Conservation (phyloP, 2,888 invertebrate species). For the Luperina nickerlii region DNA sequence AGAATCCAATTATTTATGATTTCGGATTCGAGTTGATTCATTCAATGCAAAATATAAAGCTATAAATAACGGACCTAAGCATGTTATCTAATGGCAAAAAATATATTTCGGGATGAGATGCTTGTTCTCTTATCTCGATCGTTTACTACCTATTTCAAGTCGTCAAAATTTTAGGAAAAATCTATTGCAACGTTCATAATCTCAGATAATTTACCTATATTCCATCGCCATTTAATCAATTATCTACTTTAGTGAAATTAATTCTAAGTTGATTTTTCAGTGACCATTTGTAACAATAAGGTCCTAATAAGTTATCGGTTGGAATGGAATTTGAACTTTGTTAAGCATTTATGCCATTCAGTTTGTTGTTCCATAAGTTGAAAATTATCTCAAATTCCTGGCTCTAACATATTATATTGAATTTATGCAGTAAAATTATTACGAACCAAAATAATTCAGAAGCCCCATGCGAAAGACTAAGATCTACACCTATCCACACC, state of each 20-base stretch:
- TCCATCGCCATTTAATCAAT: neutral
- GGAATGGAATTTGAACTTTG: neutral
- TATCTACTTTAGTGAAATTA: neutral
- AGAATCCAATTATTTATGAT: slow-evolving; percentile 14
- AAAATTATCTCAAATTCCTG: neutral
- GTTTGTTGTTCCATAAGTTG: neutral
- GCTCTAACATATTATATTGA: neutral
- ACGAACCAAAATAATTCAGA: neutral
- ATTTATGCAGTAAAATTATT: neutral
- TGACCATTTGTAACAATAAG: neutral
- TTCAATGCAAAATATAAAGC: neutral
- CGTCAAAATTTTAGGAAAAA: neutral
- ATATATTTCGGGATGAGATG: neutral
- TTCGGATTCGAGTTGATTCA: neutral
- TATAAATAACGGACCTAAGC: neutral
- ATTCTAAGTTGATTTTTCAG: neutral
- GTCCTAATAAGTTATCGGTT: neutral
- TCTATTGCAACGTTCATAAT: neutral
- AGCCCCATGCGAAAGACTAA: slow-evolving; percentile 25
- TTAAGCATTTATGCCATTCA: neutral
- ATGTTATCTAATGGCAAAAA: neutral
- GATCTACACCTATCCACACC: slow-evolving; percentile 14
- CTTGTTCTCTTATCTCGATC: neutral
- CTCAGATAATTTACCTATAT: neutral
- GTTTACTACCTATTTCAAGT: neutral